Evolutionary conservation across 1,140 invertebrate species (phyloP).

Genomic region (Leptestheria dahalacensis): DNA sequence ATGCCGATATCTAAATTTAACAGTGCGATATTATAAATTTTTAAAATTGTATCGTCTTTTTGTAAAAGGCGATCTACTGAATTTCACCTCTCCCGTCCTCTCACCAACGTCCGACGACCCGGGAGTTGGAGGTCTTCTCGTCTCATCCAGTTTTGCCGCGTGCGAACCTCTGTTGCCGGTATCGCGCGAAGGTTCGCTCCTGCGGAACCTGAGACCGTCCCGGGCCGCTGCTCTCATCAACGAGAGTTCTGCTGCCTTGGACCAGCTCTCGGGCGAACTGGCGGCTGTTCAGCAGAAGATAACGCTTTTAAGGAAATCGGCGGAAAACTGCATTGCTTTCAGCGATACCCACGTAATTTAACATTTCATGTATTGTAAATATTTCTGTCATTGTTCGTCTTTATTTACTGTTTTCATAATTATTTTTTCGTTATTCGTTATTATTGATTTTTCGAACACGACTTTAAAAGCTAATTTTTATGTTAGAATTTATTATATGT

Average conservation of each 20-base stretch:
- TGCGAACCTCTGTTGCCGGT: conserved; percentile 6
- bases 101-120: conserved; percentile 1
- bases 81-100: conserved; percentile 14
- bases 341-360: not conserved
- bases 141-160: not conserved
- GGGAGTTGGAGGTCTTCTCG: not conserved
- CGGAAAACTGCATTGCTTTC: not conserved
- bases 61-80: not conserved
- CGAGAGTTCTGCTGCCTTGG: conserved; percentile 31
- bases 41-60: conserved; percentile 24
- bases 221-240: not conserved
- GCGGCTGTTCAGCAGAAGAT: conserved; percentile 45
- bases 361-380: too few species aligned
- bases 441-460: too few species aligned
- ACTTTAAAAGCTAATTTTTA: too few species aligned
- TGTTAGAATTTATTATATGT: too few species aligned
- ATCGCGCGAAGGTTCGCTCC: conserved; percentile 27
- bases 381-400: too few species aligned
- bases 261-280: conserved; percentile 41
- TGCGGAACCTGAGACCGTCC: conserved; percentile 23
- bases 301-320: conserved; percentile 33
- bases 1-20: too few species aligned
- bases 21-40: too few species aligned
- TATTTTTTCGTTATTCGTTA: too few species aligned
- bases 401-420: too few species aligned